phyloP scores from a whole-genome alignment of 2,888 invertebrate species.

The Acronicta psi region DNA sequence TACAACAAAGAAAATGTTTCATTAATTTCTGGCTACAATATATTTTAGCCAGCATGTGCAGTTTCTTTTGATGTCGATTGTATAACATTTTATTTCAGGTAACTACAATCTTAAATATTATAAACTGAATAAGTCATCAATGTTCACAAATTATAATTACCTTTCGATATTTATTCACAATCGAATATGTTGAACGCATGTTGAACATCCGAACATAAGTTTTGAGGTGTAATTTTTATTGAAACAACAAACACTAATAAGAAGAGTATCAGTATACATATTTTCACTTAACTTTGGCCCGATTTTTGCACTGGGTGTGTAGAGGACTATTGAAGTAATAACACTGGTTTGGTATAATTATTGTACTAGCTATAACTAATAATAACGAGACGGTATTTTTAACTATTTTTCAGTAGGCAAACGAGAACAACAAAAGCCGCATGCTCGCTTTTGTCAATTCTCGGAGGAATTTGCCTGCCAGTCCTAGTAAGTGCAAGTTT shows the following conservation, averaged over 20 bases:
- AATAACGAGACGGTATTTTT: slow-evolving; percentile 41
- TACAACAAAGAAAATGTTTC: slow-evolving; percentile 13
- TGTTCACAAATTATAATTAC: slow-evolving; percentile 37
- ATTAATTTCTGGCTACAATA: not conserved
- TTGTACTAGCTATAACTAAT: slow-evolving; percentile 36
- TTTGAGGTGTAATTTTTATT: slow-evolving; percentile 43
- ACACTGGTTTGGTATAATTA: slow-evolving; percentile 36
- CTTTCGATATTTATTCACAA: slow-evolving; percentile 2
- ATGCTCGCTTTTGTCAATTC: slow-evolving; percentile 31
- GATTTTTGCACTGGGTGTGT: slow-evolving; percentile 44
- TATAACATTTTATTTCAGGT: slow-evolving; percentile 11
- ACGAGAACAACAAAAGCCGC: slow-evolving; percentile 35
- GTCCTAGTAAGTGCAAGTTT: slow-evolving; percentile 8
- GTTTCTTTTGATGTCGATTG: slow-evolving; percentile 23
- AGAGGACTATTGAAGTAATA: slow-evolving; percentile 39
- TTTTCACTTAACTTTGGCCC: slow-evolving; percentile 54
- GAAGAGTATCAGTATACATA: slow-evolving; percentile 19
- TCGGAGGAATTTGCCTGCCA: slow-evolving; percentile 1
- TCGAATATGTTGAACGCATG: slow-evolving; percentile 34
- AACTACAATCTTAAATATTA: slow-evolving; percentile 24
- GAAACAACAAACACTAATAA: slow-evolving; percentile 17
- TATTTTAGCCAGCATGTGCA: not conserved
- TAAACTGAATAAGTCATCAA: slow-evolving; percentile 13
- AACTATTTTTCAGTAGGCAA: slow-evolving; percentile 22
- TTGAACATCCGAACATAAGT: slow-evolving; percentile 19